These are phyloP conservation scores for Pseudachorutes palmiensis DNA, from an alignment of 1,140 invertebrate species.

Conservation along the genomic window DNA sequence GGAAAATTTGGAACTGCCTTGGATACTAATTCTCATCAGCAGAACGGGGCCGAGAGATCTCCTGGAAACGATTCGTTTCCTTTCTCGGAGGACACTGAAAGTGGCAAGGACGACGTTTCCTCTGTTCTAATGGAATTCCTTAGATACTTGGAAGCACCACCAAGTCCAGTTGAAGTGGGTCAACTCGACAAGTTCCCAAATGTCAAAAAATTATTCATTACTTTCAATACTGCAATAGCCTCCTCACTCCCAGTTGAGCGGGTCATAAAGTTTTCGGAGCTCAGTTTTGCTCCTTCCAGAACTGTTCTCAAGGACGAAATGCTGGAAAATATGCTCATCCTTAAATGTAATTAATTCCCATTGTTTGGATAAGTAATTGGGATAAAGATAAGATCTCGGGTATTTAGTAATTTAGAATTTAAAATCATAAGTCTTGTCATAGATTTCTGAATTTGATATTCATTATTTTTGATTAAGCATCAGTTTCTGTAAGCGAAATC, in stretches of 20 bases:
- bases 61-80: no score
- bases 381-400: background rate
- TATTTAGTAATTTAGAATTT: no score
- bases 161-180: background rate
- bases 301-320: background rate
- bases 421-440: no score
- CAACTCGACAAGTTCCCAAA: constrained; percentile 12
- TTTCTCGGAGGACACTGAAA: background rate
- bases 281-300: constrained; percentile 7
- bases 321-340: constrained; percentile 6
- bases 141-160: background rate
- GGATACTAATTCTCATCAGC: no score
- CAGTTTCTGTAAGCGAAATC: no score
- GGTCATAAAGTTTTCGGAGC: constrained; percentile 26
- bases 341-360: constrained; percentile 5
- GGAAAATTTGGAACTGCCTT: background rate
- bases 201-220: constrained; percentile 28
- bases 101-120: background rate
- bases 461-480: no score
- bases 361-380: background rate
- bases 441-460: no score
- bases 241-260: constrained; percentile 33
- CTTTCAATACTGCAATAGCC: constrained; percentile 27
- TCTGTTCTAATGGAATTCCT: constrained; percentile 11
- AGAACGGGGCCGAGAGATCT: no score